Evolutionary conservation across 2,797 vertebrate species (phyloP).

Genomic region (Champsocephalus gunnari): DNA sequence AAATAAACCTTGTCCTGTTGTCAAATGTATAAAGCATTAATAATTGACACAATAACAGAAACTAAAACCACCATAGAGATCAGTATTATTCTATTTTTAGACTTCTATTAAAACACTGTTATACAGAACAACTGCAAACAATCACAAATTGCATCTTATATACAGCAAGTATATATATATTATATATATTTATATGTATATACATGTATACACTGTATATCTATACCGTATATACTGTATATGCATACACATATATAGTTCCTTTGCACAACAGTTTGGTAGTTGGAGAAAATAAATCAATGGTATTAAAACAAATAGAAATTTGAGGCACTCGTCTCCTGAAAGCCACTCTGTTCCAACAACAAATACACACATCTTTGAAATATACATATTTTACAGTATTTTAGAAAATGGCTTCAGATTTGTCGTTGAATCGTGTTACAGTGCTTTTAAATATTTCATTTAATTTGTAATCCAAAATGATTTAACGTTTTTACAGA

Average conservation of each 20-base stretch:
- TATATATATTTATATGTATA: neutral
- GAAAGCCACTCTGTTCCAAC: constrained; percentile 75
- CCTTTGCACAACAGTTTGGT: constrained; percentile 89
- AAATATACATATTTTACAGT: constrained; percentile 88
- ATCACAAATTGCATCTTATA: constrained; percentile 94
- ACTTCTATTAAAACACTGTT: constrained; percentile 97
- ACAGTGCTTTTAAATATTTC: constrained; percentile 73
- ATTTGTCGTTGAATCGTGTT: constrained; percentile 75
- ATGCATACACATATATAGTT: constrained; percentile 44
- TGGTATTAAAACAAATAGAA: constrained; percentile 79
- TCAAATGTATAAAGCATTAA: constrained; percentile 44
- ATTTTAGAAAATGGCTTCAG: constrained; percentile 88
- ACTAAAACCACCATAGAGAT: constrained; percentile 68
- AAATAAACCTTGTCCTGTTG: constrained; percentile 34
- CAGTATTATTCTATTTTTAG: constrained; percentile 82
- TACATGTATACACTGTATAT: constrained; percentile 3
- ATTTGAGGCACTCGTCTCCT: constrained; percentile 78
- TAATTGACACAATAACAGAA: constrained; percentile 63
- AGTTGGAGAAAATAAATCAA: constrained; percentile 83
- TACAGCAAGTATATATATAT: constrained; percentile 87
- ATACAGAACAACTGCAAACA: constrained; percentile 95
- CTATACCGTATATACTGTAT: constrained; percentile 1
- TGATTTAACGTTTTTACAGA: constrained; percentile 59
- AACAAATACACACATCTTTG: constrained; percentile 82
- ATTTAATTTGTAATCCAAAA: constrained; percentile 71